Evolutionary conservation across 2,113 vertebrate species (phyloP), one percentile per base, ranked within the genome.

Genomic region (Scophthalmus maximus): DNA sequence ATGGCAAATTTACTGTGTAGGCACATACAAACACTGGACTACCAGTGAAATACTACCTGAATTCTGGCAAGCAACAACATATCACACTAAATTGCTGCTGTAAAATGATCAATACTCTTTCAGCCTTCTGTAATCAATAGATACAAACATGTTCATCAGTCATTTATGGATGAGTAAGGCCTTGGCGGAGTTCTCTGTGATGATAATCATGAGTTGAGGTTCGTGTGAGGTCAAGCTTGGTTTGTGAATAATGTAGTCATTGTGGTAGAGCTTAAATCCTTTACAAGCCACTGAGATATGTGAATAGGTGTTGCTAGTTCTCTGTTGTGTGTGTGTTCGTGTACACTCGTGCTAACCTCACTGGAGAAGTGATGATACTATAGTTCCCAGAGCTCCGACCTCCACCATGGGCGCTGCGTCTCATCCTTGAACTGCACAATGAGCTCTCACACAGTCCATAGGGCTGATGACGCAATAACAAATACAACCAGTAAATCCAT

Each of bases 381-480:
- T n/a, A 20, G 14, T 69, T 74, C 73, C 68, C 61, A 79, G 78
- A 87, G 53, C 44, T 55, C 58, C 6, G 64, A 53, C 38, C 68
- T 83, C 74, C 36, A 66, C 75, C 64, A 46, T 52, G 60, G 42
- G 55, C 80, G 14, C 50, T 62, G 59, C 60, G 11, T 46, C 27
- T 46, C 15, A 44, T 51, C 61, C 58, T 5, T 34, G 40, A 42
- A 17, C 9, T 46, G 72, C 23, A 61, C 70, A 78, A 57, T 44
- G 44, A 71, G 67, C 64, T 60, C 56, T 82, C 49, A 65, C 59
- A 59, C 32, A 51, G 2, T 58, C 56, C 40, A 38, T 40, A 58
- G 73, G 73, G 79, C 73, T 52, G 8, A 38, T 78, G 78, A 89
- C 10, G 29, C 73, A 68, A 18, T 20, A 47, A 32, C 2, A 61